phyloP scores from a whole-genome alignment of 2,888 invertebrate genomes.

The Ornithoptera priamus region DNA sequence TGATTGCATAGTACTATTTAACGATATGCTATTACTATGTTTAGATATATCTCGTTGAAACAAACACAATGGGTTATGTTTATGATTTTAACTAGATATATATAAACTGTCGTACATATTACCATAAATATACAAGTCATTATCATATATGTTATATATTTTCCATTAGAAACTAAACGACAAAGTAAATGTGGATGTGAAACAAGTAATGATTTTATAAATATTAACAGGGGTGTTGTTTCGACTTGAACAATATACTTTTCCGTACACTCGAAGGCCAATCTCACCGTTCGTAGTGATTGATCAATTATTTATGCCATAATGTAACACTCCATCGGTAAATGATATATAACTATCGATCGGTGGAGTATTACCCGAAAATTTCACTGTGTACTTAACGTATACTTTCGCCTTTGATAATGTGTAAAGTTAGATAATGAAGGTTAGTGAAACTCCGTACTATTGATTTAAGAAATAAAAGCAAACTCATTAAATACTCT shows the following conservation, averaged over 20 bases:
- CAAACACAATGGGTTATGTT: too few relatives aligned
- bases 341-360: conserved; percentile 19
- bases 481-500: too few relatives aligned
- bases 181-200: too few relatives aligned
- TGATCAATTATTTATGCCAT: conserved; percentile 20
- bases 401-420: not conserved
- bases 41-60: too few relatives aligned
- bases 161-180: too few relatives aligned
- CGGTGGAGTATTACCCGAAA: not conserved
- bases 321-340: conserved; percentile 17
- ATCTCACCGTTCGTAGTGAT: conserved; percentile 7
- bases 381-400: not conserved
- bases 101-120: too few relatives aligned
- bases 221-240: not conserved
- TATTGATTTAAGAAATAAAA: too few relatives aligned
- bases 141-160: too few relatives aligned
- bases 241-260: conserved; percentile 5
- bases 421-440: not conserved
- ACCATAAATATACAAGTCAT: too few relatives aligned
- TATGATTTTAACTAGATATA: too few relatives aligned
- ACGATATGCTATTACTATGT: too few relatives aligned
- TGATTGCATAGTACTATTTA: too few relatives aligned
- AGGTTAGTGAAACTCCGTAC: not conserved
- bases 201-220: not conserved
- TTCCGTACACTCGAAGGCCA: conserved; percentile 14